These are phyloP conservation scores for Elanoides forficatus DNA, from an alignment of 2,113 vertebrate species.

Conservation along the genomic window DNA sequence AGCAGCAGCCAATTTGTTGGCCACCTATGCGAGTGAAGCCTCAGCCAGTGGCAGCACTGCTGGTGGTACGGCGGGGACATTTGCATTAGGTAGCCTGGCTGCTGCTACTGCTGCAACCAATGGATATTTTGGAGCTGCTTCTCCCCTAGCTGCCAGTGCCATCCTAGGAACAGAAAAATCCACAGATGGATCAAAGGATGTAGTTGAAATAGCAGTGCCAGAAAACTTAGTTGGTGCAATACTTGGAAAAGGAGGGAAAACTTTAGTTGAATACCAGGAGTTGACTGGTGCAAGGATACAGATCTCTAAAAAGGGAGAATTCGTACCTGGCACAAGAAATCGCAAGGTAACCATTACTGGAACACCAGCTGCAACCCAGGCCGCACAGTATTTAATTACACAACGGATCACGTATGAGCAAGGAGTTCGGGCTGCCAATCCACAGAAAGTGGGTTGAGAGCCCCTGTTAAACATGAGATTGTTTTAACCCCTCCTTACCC, in stretches of 20 bases:
- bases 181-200: conserved; percentile 89
- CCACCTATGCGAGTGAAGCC: conserved; percentile 89
- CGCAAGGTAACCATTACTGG: conserved; percentile 90
- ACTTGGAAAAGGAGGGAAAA: conserved; percentile 90
- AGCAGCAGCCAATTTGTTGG: conserved; percentile 87
- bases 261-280: conserved; percentile 89
- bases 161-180: conserved; percentile 88
- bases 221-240: conserved; percentile 90
- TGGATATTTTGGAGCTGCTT: conserved; percentile 88
- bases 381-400: conserved; percentile 89
- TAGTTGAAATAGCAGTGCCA: conserved; percentile 89
- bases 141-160: conserved; percentile 87
- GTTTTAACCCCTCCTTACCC: conserved; percentile 84
- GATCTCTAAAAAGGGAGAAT: conserved; percentile 90
- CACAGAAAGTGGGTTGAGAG: conserved; percentile 87
- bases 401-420: conserved; percentile 90
- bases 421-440: conserved; percentile 88
- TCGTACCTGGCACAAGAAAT: conserved; percentile 89
- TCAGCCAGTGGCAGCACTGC: conserved; percentile 83
- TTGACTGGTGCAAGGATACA: conserved; percentile 92
- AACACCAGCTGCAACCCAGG: conserved; percentile 88
- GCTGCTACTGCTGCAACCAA: conserved; percentile 89
- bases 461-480: conserved; percentile 70
- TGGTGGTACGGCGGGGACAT: conserved; percentile 84
- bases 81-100: conserved; percentile 88